phyloP scores from a whole-genome alignment of 2,113 vertebrate species.

The Trichomycterus rosablanca region DNA sequence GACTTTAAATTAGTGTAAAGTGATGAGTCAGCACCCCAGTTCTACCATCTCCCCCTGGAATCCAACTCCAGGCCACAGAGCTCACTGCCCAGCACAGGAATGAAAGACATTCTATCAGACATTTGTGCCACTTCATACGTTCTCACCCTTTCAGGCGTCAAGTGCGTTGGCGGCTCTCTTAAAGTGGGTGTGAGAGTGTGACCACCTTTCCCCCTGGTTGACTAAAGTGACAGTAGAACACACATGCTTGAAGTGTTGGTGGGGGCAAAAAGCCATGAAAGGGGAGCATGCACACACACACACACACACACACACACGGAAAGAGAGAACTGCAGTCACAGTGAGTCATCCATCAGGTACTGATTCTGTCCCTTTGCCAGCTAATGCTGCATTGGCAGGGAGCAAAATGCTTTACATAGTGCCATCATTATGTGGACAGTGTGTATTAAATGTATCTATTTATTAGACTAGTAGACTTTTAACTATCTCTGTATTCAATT shows the following conservation, averaged over 20 bases:
- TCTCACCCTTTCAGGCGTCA: slow-evolving; percentile 63
- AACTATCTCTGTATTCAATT: too few species aligned
- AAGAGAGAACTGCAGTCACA: slow-evolving; percentile 4
- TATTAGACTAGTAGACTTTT: too few species aligned
- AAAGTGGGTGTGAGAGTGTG: slow-evolving; percentile 44
- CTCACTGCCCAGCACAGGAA: slow-evolving; percentile 53
- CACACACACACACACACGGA: slow-evolving; percentile 10
- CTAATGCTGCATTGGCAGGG: too few species aligned
- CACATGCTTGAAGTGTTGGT: slow-evolving; percentile 12
- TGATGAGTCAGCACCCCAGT: slow-evolving; percentile 14
- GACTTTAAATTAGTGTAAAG: neutral
- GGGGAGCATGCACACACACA: slow-evolving; percentile 9
- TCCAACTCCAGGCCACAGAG: slow-evolving; percentile 24
- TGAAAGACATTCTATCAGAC: slow-evolving; percentile 64
- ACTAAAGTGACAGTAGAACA: slow-evolving; percentile 20
- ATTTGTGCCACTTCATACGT: slow-evolving; percentile 62
- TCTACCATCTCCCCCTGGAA: slow-evolving; percentile 20
- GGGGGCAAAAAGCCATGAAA: slow-evolving; percentile 36
- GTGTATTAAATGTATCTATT: too few species aligned
- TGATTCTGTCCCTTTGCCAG: too few species aligned
- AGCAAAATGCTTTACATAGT: too few species aligned
- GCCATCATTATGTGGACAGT: too few species aligned
- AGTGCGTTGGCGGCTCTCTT: slow-evolving; percentile 39
- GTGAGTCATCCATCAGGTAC: too few species aligned
- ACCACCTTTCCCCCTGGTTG: slow-evolving; percentile 24